Conservation (phyloP, 2,797 vertebrate genomes). For the Lacerta agilis region DNA sequence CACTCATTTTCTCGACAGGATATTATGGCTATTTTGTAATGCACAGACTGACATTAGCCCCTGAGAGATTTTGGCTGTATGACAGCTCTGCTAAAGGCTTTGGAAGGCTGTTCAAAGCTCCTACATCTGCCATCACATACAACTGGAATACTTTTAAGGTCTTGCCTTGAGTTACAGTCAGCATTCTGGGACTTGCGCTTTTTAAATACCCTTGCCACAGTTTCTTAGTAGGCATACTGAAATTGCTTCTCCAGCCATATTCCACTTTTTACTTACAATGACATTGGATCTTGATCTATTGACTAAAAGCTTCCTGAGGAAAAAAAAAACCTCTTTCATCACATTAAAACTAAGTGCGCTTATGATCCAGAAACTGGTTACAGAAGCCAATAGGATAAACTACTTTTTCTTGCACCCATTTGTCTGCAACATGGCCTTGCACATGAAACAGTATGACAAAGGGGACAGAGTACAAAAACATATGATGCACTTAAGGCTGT, state of each 20-base stretch:
- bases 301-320: slow-evolving; percentile 23
- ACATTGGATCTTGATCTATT: slow-evolving; percentile 55
- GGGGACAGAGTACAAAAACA: neutral
- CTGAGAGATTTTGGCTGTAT: too few relatives aligned
- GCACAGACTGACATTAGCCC: neutral
- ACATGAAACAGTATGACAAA: neutral
- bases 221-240: slow-evolving; percentile 13
- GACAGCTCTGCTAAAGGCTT: slow-evolving; percentile 6
- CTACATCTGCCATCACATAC: neutral
- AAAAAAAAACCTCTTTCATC: neutral
- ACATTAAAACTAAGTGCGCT: neutral
- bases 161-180: neutral
- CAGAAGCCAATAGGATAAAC: neutral
- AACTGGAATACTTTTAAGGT: slow-evolving; percentile 7
- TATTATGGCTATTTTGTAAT: neutral
- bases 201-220: slow-evolving; percentile 30
- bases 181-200: slow-evolving; percentile 3
- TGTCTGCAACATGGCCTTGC: neutral
- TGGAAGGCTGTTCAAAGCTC: neutral
- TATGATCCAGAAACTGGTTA: neutral
- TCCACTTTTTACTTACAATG: neutral
- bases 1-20: neutral
- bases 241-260: slow-evolving; percentile 33
- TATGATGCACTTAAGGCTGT: too few relatives aligned
- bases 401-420: neutral